Evolutionary conservation across 2,888 invertebrate species (phyloP).

Genomic region (Polyommatus iphigenia): DNA sequence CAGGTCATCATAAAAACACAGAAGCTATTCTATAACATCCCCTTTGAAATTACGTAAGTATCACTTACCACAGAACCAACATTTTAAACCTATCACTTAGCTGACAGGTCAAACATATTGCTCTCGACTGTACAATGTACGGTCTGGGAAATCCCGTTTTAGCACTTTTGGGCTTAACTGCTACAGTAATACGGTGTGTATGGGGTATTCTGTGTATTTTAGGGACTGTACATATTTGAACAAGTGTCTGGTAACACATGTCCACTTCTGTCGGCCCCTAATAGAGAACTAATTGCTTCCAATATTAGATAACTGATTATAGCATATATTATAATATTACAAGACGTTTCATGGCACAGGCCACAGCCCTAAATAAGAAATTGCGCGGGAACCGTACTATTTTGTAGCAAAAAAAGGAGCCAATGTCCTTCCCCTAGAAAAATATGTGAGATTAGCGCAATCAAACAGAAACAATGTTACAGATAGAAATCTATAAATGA

Average conservation of each 20-base stretch:
- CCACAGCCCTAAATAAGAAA: not conserved
- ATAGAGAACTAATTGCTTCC: not conserved
- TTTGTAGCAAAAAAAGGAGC: not conserved
- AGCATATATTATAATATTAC: not conserved
- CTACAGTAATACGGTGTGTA: not conserved
- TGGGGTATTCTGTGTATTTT: not conserved
- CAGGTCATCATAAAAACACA: not conserved
- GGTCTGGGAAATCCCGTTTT: not conserved
- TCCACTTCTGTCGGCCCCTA: not conserved
- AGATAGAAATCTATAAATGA: too few relatives aligned
- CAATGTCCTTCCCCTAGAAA: too few relatives aligned
- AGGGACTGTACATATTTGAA: not conserved
- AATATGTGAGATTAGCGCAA: too few relatives aligned
- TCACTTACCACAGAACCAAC: slow-evolving; percentile 9
- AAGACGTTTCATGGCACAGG: too few relatives aligned
- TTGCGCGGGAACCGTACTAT: not conserved
- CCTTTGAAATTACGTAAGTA: not conserved
- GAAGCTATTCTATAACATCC: not conserved
- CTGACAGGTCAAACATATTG: slow-evolving; percentile 20
- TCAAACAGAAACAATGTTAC: too few relatives aligned
- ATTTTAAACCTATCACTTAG: slow-evolving; percentile 14
- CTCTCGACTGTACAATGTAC: slow-evolving; percentile 4
- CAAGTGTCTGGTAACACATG: slow-evolving; percentile 9
- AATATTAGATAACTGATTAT: not conserved
- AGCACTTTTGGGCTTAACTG: not conserved